Base-by-base conservation (phyloP, 2,888 invertebrate species). In the Phoronis australis region DNA sequence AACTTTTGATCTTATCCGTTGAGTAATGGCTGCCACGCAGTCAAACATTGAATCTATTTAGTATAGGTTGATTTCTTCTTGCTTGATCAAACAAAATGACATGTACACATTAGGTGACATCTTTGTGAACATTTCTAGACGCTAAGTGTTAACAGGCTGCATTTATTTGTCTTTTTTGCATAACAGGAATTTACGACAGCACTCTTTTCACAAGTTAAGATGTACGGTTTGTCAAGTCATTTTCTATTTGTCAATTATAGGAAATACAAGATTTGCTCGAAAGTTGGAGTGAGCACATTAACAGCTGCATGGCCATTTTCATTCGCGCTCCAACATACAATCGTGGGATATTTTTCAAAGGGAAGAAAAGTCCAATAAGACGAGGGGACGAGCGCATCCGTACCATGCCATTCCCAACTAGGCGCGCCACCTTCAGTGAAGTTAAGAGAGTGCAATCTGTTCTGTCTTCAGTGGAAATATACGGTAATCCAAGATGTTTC, bases 351-450 rank as follows among this genome's bases (percentile, higher is more conserved):
- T 76, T 92, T 40, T 90, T 89, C 68, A 82, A 83, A 12, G 88
- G 89, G 0, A 85, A 85, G 69, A 82, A 80, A 47, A 85, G 88
- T 0, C 82, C 86, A 0, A 72, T 91, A 2, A 57, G 55, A 43
- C 70, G 69, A 51, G 57, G 61, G 37, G 76, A 76, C 48, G 23
- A 35, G 3, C 52, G 73, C 25, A 62, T 75, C 15, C 45, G 71
- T 37, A 56, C 64, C 21, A 81, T 92, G 56, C 91, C 92, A 0
- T 90, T 92, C 76, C 85, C 87, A 0, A 90, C 91, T 0, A 80
- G 86, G 59, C 82, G 89, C 60, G 87, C 92, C 0, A 88, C 88
- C 0, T 87, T 84, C 62, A 85, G 83, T 45, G 91, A 92, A 79
- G 83, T 89, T 1, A 82, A 85, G 68, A 79, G 90, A 53, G 86